A percentile compares a stretch with the other conserved stretches of the same genome.
Evolutionary conservation across 2,888 invertebrate genomes (phyloP).

Genomic region (Apotomis turbidana): DNA sequence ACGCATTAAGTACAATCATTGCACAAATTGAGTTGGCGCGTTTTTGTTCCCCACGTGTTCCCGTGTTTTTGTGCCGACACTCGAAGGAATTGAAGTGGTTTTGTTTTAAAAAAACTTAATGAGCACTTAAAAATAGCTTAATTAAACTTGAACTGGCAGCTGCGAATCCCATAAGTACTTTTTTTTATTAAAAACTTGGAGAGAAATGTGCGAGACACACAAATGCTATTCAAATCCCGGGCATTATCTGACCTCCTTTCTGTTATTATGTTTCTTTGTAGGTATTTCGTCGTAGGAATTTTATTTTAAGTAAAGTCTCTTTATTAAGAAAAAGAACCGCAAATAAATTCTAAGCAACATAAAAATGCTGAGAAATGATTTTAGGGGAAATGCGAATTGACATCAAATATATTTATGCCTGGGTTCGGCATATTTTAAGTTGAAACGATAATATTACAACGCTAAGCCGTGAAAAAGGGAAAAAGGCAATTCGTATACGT

Average conservation of each 20-base stretch:
- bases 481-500: conserved; percentile 51
- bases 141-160: conserved; percentile 43
- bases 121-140: conserved; percentile 47
- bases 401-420: conserved; percentile 31
- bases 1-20: conserved; percentile 74
- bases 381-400: conserved; percentile 6
- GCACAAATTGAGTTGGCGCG: conserved; percentile 76
- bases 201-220: conserved; percentile 41
- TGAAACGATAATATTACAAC: conserved; percentile 37
- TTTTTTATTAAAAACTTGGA: conserved; percentile 46
- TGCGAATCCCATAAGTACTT: conserved; percentile 39
- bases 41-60: conserved; percentile 76
- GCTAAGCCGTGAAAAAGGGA: conserved; percentile 46
- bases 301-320: conserved; percentile 13
- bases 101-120: conserved; percentile 53
- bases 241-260: conserved; percentile 48
- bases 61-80: conserved; percentile 51
- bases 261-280: conserved; percentile 42
- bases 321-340: conserved; percentile 24
- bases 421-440: conserved; percentile 37
- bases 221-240: conserved; percentile 44
- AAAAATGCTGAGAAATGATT: conserved; percentile 19
- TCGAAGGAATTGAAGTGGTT: conserved; percentile 19
- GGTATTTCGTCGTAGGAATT: conserved; percentile 26
- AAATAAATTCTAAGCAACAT: neutral